These are phyloP conservation scores for Nothoprocta perdicaria DNA, from an alignment of 2,113 vertebrate species.

Conservation along the genomic window DNA sequence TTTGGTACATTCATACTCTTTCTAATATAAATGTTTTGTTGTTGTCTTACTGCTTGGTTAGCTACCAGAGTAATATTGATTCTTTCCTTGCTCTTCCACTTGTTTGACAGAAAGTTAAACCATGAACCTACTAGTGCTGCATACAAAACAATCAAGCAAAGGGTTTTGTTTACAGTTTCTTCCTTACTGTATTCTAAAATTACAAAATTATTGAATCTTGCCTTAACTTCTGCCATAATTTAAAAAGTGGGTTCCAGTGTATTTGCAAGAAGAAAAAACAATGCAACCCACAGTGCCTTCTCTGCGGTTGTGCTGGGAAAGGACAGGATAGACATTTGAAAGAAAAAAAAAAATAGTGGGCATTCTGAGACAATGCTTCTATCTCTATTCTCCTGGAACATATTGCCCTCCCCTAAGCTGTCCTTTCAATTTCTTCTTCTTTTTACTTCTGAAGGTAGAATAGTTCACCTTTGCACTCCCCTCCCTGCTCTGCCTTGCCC, in stretches of 20 bases:
- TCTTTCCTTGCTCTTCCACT: not conserved
- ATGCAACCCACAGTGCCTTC: not conserved
- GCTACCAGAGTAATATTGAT: not conserved
- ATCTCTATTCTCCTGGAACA: not conserved
- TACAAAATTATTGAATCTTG: not conserved
- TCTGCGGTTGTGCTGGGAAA: not conserved
- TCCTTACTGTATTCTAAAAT: not conserved
- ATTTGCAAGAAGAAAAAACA: not conserved
- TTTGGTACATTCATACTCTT: not conserved
- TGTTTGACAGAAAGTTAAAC: not conserved
- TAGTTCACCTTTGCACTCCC: too few species aligned
- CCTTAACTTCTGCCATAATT: not conserved
- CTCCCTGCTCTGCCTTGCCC: not conserved
- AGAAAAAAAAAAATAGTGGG: not conserved
- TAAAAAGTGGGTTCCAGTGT: not conserved
- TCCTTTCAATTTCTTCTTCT: not conserved
- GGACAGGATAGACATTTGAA: not conserved
- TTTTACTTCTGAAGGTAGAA: not conserved
- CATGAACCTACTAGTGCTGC: not conserved
- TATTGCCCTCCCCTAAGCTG: not conserved
- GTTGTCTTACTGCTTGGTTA: not conserved
- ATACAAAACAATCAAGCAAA: not conserved
- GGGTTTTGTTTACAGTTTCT: not conserved
- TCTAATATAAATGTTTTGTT: not conserved
- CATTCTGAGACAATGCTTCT: not conserved